phyloP scores from a whole-genome alignment of 2,113 vertebrate species.

The Oophaga pumilio region DNA sequence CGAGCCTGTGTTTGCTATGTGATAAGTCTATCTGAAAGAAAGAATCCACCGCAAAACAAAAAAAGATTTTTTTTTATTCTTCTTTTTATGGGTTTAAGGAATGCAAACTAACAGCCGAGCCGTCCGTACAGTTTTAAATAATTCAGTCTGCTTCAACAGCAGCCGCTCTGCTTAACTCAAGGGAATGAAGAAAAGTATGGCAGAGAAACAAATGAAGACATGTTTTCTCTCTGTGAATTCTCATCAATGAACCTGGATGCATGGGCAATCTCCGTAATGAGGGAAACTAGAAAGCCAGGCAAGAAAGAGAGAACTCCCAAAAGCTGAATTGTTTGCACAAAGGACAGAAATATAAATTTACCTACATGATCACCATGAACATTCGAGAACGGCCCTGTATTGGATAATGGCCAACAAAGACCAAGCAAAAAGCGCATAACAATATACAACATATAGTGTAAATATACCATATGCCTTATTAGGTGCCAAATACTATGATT shows the following conservation, averaged over 20 bases:
- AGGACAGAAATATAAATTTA: slow-evolving; percentile 1
- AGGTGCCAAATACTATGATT: too few relatives aligned
- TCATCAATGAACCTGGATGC: slow-evolving; percentile 39
- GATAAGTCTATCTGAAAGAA: slow-evolving; percentile 12
- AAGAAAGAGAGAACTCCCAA: neutral
- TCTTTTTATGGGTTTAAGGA: slow-evolving; percentile 42
- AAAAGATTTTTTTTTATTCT: neutral
- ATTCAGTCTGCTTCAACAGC: slow-evolving; percentile 53
- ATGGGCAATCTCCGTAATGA: slow-evolving; percentile 39
- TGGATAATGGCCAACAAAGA: neutral
- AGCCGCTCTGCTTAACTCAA: slow-evolving; percentile 25
- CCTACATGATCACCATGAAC: neutral
- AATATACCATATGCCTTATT: neutral
- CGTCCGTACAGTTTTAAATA: slow-evolving; percentile 50
- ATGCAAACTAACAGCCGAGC: slow-evolving; percentile 46
- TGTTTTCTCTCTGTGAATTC: slow-evolving; percentile 50
- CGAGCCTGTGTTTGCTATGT: neutral
- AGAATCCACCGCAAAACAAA: slow-evolving; percentile 17
- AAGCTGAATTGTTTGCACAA: neutral
- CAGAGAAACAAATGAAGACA: slow-evolving; percentile 52
- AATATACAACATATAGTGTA: neutral
- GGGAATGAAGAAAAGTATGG: slow-evolving; percentile 40
- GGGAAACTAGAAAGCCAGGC: neutral
- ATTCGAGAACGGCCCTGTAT: neutral
- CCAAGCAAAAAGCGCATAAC: too few relatives aligned